These are phyloP conservation scores for Alligator mississippiensis DNA, from an alignment of 2,113 vertebrate genomes.

Conservation along the genomic window DNA sequence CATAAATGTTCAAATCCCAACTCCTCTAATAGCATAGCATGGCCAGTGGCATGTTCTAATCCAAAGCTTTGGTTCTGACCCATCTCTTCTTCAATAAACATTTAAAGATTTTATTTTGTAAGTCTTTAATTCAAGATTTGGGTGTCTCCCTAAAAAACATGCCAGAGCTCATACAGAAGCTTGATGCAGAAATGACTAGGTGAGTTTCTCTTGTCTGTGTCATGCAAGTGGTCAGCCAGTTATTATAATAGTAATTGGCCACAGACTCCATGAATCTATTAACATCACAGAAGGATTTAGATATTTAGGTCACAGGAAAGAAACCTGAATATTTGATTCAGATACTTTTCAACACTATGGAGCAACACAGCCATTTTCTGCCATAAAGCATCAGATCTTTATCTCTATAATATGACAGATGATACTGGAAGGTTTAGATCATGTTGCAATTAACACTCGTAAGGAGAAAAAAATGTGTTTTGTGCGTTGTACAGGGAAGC, in stretches of 20 bases:
- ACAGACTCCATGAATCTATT: neutral
- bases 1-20: neutral
- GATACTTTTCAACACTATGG: neutral
- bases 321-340: neutral
- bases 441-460: neutral
- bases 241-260: neutral
- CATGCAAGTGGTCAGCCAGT: neutral
- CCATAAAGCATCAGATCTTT: neutral
- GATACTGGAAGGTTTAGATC: neutral
- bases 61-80: neutral
- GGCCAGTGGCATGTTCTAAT: neutral
- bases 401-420: neutral
- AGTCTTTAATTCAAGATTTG: neutral
- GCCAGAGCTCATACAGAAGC: neutral
- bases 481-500: neutral
- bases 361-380: neutral
- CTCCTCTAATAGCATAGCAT: fast-evolving
- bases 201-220: neutral
- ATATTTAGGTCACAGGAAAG: neutral
- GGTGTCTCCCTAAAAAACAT: neutral
- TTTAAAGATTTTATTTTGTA: neutral
- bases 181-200: neutral
- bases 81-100: neutral
- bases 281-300: neutral
- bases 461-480: neutral